Evolutionary conservation across 2,888 invertebrate species (phyloP), one percentile per base, ranked within the genome.

Genomic region (Crioceris asparagi): DNA sequence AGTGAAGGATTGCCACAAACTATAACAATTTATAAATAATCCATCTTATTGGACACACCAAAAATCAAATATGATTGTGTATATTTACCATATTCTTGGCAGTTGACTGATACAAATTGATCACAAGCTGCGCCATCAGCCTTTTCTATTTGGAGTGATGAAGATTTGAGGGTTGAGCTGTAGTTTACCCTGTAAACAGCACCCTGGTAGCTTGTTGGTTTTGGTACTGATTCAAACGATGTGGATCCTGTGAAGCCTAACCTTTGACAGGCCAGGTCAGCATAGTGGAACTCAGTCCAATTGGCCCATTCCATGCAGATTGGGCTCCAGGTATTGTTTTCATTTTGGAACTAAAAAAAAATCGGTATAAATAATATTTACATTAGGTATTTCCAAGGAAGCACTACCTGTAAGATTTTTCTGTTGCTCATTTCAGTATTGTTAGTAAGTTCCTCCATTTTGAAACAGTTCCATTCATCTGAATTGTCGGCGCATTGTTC

Each of bases 401-500:
- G n/a, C n/a, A n/a, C n/a, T 38, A 48, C 45, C 41, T 49, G 46
- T 15, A 51, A 40, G 18, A 49, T 47, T 30, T 47, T 46, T 12
- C 45, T 47, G 18, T 40, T 38, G 26, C 38, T 37, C 8, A 35
- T 42, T 25, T 41, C 46, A 18, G 32, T 36, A 17, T 21, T 19
- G n/a, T 44, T 45, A 2, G 30, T 32, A 15, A 45, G 29, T 37
- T 48, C 39, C 25, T 50, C 46, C 16, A 56, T 36, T 18, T 47
- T 40, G 16, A 60, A 48, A 47, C 77, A 78, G 34, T 67, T 61
- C 72, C 74, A 75, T 59, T 78, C 77, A 50, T 78, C 78, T 2
- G 75, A 76, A 39, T 62, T 62, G 53, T 77, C 78, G 0, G 72
- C 66, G 49, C 78, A 78, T 45, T 78, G 69, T 17, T 67, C 64